A percentile compares a stretch with the other conserved stretches of the same genome.
These are phyloP conservation scores for Kuschelorhynchus macadamiae DNA, from an alignment of 2,888 invertebrate genomes.

Conservation along the genomic window DNA sequence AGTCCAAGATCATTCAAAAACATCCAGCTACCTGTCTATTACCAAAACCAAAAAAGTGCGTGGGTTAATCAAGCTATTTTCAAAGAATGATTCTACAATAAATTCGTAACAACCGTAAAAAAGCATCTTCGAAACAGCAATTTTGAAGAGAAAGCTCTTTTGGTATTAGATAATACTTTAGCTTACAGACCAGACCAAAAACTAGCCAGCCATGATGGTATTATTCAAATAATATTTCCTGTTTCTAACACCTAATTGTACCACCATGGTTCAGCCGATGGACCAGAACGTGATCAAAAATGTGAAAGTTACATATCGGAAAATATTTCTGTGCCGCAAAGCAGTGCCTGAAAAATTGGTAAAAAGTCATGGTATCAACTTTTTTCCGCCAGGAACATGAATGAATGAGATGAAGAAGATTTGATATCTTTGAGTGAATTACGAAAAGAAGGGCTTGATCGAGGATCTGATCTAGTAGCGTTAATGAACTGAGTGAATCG, in stretches of 20 bases:
- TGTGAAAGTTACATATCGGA: too few relatives aligned
- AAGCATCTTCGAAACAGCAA: too few relatives aligned
- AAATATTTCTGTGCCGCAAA: conserved; percentile 22
- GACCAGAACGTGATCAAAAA: too few relatives aligned
- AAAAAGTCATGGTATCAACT: conserved; percentile 19
- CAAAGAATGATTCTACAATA: conserved; percentile 33
- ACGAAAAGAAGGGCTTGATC: too few relatives aligned
- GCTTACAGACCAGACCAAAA: conserved; percentile 24
- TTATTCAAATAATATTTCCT: too few relatives aligned
- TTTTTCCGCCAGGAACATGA: not conserved
- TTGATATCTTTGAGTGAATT: conserved; percentile 31
- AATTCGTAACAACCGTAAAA: conserved; percentile 33
- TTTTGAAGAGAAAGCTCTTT: conserved; percentile 31
- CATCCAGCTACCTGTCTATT: conserved; percentile 25
- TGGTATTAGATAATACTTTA: conserved; percentile 40
- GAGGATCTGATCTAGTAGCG: conserved; percentile 10
- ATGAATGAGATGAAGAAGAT: not conserved
- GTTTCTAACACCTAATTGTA: too few relatives aligned
- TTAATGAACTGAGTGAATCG: conserved; percentile 17
- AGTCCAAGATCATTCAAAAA: conserved; percentile 42
- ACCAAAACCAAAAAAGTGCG: conserved; percentile 32
- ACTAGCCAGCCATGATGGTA: conserved; percentile 5
- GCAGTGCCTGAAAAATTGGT: conserved; percentile 12
- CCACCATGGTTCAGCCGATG: too few relatives aligned
- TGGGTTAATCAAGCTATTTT: conserved; percentile 36